Evolutionary conservation across 2,797 vertebrate species (phyloP).

Genomic region (Capromys pilorides): DNA sequence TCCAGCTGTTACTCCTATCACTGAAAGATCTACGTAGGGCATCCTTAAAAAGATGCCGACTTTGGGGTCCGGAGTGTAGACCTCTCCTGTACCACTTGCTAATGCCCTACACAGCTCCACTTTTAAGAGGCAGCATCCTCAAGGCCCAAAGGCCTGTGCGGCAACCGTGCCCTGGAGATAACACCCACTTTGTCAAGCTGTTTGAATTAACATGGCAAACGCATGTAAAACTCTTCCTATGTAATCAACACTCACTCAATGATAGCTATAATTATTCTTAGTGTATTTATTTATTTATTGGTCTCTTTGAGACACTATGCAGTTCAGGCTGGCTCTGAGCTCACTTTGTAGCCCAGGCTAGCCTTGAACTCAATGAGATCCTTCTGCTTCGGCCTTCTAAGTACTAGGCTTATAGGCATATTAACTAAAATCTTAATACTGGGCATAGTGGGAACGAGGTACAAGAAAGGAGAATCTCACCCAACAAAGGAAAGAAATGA

Average conservation of each 20-base stretch:
- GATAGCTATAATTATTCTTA: not conserved
- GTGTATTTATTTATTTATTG: not conserved
- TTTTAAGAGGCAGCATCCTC: not conserved
- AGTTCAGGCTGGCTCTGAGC: too few species aligned
- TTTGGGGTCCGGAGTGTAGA: not conserved
- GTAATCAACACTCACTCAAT: not conserved
- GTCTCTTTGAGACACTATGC: too few species aligned
- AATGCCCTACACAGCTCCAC: not conserved
- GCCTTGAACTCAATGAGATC: too few species aligned
- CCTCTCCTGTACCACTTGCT: not conserved
- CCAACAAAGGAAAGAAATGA: not conserved
- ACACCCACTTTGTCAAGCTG: not conserved
- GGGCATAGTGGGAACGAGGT: not conserved
- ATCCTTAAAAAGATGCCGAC: not conserved
- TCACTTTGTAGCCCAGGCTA: too few species aligned
- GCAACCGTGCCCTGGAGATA: not conserved
- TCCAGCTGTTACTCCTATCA: not conserved
- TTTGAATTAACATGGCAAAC: not conserved
- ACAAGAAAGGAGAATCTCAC: not conserved
- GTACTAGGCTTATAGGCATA: too few species aligned
- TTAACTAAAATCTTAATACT: constrained; percentile 27
- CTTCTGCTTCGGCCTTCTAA: too few species aligned
- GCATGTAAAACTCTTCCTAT: not conserved
- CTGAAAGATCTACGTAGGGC: not conserved
- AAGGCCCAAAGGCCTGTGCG: not conserved